A percentile compares a stretch with the other conserved stretches of the same genome.
Conservation (phyloP, 1,140 invertebrate genomes). For the Coelopa frigida region DNA sequence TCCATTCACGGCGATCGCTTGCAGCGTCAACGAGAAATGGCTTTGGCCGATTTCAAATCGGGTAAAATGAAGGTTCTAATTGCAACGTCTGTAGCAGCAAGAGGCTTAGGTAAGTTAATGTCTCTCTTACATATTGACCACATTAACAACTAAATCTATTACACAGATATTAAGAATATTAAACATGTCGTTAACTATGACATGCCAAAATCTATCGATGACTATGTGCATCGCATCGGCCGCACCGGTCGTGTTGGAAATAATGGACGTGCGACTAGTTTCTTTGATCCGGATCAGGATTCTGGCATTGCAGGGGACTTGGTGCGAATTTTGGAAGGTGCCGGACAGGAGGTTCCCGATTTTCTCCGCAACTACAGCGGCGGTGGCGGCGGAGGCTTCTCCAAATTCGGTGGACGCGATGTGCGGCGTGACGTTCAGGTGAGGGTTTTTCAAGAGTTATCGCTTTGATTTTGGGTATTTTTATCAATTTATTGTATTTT, state of each 20-base stretch:
- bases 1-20: conserved; percentile 90
- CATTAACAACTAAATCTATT: conserved; percentile 62
- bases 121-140: conserved; percentile 78
- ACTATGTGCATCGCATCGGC: conserved; percentile 94
- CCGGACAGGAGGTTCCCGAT: conserved; percentile 56
- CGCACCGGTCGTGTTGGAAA: conserved; percentile 91
- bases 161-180: conserved; percentile 51
- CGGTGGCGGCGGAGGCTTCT: conserved; percentile 37
- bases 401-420: conserved; percentile 50
- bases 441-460: not conserved
- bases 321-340: conserved; percentile 62
- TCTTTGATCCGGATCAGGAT: conserved; percentile 67
- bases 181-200: conserved; percentile 90
- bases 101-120: conserved; percentile 69
- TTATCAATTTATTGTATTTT: not conserved
- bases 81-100: conserved; percentile 87
- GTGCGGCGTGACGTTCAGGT: conserved; percentile 35
- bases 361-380: conserved; percentile 48
- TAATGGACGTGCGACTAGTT: conserved; percentile 79
- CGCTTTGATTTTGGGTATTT: not conserved
- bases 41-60: conserved; percentile 72
- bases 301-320: conserved; percentile 54
- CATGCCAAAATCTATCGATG: conserved; percentile 73
- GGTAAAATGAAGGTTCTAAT: conserved; percentile 73
- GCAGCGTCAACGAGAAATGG: conserved; percentile 83